Conservation (phyloP, 2,113 vertebrate genomes). For the Gambusia holbrooki region DNA sequence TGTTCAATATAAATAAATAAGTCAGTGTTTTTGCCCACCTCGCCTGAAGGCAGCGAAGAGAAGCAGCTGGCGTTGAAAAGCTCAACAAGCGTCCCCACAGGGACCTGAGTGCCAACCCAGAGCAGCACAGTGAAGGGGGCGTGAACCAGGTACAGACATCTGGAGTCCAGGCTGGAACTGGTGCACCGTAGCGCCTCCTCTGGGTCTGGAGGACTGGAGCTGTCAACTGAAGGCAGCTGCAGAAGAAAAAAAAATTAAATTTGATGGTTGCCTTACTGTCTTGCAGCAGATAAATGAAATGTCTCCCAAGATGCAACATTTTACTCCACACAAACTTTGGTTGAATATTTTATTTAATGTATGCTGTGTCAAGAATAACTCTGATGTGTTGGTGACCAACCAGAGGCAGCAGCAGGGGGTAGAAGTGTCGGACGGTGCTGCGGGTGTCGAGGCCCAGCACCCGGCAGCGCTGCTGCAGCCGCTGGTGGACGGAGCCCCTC, state of each 20-base stretch:
- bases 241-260: background rate
- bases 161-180: slow-evolving; percentile 66
- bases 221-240: slow-evolving; percentile 43
- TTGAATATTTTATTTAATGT: too few relatives aligned
- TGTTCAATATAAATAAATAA: too few relatives aligned
- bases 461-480: slow-evolving; percentile 76
- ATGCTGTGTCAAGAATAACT: background rate
- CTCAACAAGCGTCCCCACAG: slow-evolving; percentile 58
- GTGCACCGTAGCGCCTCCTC: slow-evolving; percentile 69
- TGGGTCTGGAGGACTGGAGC: background rate
- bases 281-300: too few relatives aligned
- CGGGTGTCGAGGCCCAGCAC: slow-evolving; percentile 75
- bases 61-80: slow-evolving; percentile 78
- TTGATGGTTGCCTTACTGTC: too few relatives aligned
- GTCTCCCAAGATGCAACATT: too few relatives aligned
- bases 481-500: slow-evolving; percentile 76
- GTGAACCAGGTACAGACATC: slow-evolving; percentile 72
- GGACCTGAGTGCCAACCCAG: slow-evolving; percentile 77
- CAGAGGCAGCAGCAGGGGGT: slow-evolving; percentile 78
- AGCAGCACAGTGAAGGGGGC: slow-evolving; percentile 76
- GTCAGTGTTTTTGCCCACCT: slow-evolving; percentile 61
- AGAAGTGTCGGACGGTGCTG: slow-evolving; percentile 74
- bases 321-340: too few relatives aligned
- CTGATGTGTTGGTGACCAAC: slow-evolving; percentile 48
- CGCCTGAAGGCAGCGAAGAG: slow-evolving; percentile 75